Evolutionary conservation across 2,113 vertebrate species (phyloP), one percentile per base, ranked within the genome.

Genomic region (Bufo bufo): DNA sequence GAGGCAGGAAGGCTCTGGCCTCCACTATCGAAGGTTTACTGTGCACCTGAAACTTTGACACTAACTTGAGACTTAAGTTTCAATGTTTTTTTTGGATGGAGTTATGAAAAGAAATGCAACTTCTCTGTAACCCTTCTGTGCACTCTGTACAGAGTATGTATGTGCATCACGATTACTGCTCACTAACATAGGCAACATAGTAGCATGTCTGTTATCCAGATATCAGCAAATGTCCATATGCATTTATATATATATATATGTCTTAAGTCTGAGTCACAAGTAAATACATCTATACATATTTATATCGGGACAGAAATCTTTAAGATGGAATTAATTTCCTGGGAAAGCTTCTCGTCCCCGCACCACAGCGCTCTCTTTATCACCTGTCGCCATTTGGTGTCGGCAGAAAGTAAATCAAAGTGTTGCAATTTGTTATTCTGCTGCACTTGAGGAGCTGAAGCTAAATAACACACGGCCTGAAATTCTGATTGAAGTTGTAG

Each of bases 311-410:
- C 97, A 96, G 95, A 94, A 95, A 97, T 99, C 97, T 97, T 92
- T 92, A 96, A 98, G 96, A 97, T 96, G 96, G 97, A 98, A 98
- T 98, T 97, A 97, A 99, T 98, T 99, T 98, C 94, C 95, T 93
- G 94, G 92, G 94, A 95, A 96, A 96, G 96, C 96, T 96, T 97
- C 96, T 96, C 96, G 96, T 96, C 95, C 95, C 95, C 94, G 94
- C 96, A 95, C 96, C 95, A 94, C 95, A 96, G 95, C 92, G 95
- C 95, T 93, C 95, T 95, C 95, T 97, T 97, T 97, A 97, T 97
- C 97, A 96, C 96, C 95, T 96, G 96, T 96, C 94, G 96, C 95
- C 96, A 96, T 96, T 96, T 96, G 96, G 96, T 96, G 96, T 96
- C 96, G 95, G 94, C 92, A 96, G 95, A 96, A 95, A 95, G 95